Evolutionary conservation across 2,113 vertebrate genomes (phyloP).

Genomic region (human): GRCh38 chr3:145213501-145214000

Average conservation of each 20-base stretch:
- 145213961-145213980: not conserved
- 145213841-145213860: not conserved
- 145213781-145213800: slow-evolving; percentile 30
- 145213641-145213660: not conserved
- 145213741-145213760: not conserved
- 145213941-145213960: not conserved
- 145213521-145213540: not conserved
- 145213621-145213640: not conserved
- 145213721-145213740: not conserved
- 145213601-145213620: not conserved
- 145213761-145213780: not conserved
- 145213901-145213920: not conserved
- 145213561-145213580: not conserved
- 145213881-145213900: not conserved
- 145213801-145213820: not conserved
- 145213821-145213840: not conserved
- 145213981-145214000: not conserved
- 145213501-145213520: not conserved
- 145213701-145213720: not conserved
- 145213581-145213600: not conserved
- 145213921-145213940: not conserved
- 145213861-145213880: not conserved
- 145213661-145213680: not conserved
- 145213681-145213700: not conserved
- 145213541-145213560: not conserved